Percentiles rank a stretch among this genome's conserved stretches.
Evolutionary conservation across 2,113 vertebrate genomes (phyloP).

Genomic region (Pelusios castaneus): DNA sequence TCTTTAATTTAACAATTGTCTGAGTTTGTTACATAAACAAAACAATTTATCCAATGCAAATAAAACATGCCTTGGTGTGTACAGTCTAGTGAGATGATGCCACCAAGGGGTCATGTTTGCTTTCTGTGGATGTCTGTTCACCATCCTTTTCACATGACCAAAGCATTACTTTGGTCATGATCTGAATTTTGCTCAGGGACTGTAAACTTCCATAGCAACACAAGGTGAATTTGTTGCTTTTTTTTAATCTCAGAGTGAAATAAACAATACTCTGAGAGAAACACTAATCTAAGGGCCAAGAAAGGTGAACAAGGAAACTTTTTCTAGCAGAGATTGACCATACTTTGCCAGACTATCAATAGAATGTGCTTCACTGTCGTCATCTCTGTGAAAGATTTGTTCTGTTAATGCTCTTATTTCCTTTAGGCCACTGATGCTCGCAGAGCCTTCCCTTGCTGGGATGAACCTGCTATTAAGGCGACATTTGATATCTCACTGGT

Average conservation of each 20-base stretch:
- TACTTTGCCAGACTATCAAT: not conserved
- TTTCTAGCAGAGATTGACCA: rapidly evolving
- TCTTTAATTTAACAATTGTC: not conserved
- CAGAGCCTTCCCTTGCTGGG: conserved; percentile 98
- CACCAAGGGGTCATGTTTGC: not conserved
- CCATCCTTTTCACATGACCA: conserved; percentile 44
- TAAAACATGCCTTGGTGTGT: not conserved
- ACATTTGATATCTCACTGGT: conserved; percentile 97
- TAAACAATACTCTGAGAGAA: not conserved
- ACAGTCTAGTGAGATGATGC: not conserved
- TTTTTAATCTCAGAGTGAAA: not conserved
- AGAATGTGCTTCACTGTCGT: not conserved
- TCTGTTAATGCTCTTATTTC: conserved; percentile 42
- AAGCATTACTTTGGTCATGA: conserved; percentile 51
- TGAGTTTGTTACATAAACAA: not conserved
- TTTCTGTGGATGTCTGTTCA: conserved; percentile 5
- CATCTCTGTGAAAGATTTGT: not conserved
- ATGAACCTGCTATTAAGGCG: conserved; percentile 97
- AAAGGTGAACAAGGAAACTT: not conserved
- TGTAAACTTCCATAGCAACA: not conserved
- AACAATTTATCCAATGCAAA: not conserved
- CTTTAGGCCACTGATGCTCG: conserved; percentile 96
- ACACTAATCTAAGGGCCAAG: not conserved
- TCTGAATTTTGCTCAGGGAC: conserved; percentile 34
- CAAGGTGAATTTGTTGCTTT: not conserved